Percentiles rank a stretch among this genome's conserved stretches.
phyloP scores from a whole-genome alignment of 2,888 invertebrate species.

The Volucella inflata region DNA sequence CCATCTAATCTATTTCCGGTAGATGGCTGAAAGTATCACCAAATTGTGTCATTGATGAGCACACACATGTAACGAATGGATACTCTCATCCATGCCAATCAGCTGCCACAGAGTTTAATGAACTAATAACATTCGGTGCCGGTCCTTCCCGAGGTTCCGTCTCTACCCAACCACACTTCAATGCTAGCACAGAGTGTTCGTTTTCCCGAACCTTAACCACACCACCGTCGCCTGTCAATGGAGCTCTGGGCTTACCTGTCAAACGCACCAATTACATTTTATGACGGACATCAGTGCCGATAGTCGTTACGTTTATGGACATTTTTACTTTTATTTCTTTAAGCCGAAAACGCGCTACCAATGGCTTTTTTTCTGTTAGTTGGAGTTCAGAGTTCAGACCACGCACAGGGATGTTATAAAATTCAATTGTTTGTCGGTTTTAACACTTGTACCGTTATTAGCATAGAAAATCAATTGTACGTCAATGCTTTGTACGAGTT shows the following conservation, averaged over 20 bases:
- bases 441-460: neutral
- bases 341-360: no score
- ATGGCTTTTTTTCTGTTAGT: neutral
- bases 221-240: neutral
- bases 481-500: slow-evolving; percentile 2
- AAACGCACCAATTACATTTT: slow-evolving; percentile 25
- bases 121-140: slow-evolving; percentile 48
- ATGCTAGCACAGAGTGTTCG: neutral
- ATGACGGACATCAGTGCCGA: slow-evolving; percentile 29
- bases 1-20: neutral
- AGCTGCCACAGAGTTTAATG: slow-evolving; percentile 31
- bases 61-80: slow-evolving; percentile 1
- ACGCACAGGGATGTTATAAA: neutral
- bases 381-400: neutral
- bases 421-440: slow-evolving; percentile 24
- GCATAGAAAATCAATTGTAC: slow-evolving; percentile 40
- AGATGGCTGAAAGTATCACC: slow-evolving; percentile 30
- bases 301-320: slow-evolving; percentile 22
- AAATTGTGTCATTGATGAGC: slow-evolving; percentile 40
- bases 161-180: neutral
- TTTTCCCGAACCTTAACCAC: neutral
- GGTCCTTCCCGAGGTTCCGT: slow-evolving; percentile 14
- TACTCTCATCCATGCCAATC: slow-evolving; percentile 29
- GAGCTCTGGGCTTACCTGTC: slow-evolving; percentile 6
- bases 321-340: slow-evolving; percentile 17